These are phyloP conservation scores for Diogma glabrata DNA, from an alignment of 2,888 invertebrate genomes.

Conservation along the genomic window DNA sequence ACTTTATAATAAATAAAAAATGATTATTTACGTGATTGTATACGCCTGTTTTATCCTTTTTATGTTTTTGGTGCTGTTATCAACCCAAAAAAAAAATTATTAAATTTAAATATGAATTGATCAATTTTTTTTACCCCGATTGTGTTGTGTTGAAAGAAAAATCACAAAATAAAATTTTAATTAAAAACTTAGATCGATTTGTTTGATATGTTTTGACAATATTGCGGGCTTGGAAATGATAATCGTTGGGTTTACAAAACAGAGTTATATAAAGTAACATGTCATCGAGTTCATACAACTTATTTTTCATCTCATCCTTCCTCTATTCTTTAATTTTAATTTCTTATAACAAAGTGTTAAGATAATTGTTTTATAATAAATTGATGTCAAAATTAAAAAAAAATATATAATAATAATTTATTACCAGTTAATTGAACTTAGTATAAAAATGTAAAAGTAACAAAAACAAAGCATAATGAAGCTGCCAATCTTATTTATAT, in stretches of 20 bases:
- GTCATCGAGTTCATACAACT: constrained; percentile 2
- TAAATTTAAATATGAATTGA: no score
- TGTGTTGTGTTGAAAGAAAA: no score
- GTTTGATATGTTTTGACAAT: no score
- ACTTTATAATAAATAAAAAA: background rate
- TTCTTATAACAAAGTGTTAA: background rate
- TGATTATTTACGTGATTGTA: no score
- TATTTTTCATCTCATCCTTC: background rate
- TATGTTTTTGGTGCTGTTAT: no score
- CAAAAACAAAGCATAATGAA: background rate
- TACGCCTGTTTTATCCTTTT: no score
- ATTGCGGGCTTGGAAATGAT: no score
- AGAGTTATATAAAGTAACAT: background rate
- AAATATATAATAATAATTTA: constrained; percentile 5
- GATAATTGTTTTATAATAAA: constrained; percentile 11
- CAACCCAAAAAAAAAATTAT: no score
- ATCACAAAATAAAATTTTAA: no score
- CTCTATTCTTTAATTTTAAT: background rate
- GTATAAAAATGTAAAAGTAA: background rate
- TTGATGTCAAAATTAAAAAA: constrained; percentile 7
- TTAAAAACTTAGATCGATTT: no score
- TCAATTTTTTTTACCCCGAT: no score
- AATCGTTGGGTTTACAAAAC: no score
- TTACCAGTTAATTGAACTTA: constrained; percentile 9
- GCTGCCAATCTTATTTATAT: constrained; percentile 7